Evolutionary conservation across 2,888 invertebrate genomes (phyloP), one percentile per base, ranked within the genome.

Genomic region (Coleophora flavipennella): DNA sequence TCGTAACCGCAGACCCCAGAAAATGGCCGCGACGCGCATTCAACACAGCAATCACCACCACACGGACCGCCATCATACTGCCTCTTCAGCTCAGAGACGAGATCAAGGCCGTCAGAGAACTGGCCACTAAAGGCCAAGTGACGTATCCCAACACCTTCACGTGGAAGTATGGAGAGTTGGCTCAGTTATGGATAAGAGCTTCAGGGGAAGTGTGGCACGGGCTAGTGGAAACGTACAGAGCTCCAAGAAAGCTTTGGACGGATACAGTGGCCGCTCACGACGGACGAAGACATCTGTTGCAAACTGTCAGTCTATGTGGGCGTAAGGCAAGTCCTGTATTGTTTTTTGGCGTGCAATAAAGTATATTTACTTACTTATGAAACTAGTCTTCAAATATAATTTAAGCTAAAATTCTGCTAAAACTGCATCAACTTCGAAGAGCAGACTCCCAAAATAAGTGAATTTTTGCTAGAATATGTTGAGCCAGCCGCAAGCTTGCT

Each of bases 231-330:
- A 56, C 66, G 2, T 83, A 83, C 39, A 62, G 67, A 34, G 81
- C 81, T 0, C 83, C 84, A 0, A 67, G 69, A 1, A 68, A 70
- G 33, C 53, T 84, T n/a, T 83, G 83, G 83, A 62, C 67, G 0
- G 90, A 91, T 55, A 74, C 90, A 1, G 77, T 91, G 0, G 68
- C 87, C 13, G 81, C 85, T 13, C 80, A 87, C 43, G 85, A 86
- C 33, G 86, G 87, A 1, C 77, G 78, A 34, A 77, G 85, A 13
- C 86, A 88, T 58, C 65, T 86, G 32, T 55, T 89, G 41, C 90
- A 90, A 58, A 89, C 88, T 0, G 86, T 89, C 10, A 90, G 90
- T 0, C 75, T 91, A 14, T 91, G 91, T 57, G 92, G 92, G 1
- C 78, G 92, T 46, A 92, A 92, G 78, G 84, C 78, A 43, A n/a